Conservation (phyloP, 92 coral and sea anemone genomes). For the Epizoanthus fatuus region DNA sequence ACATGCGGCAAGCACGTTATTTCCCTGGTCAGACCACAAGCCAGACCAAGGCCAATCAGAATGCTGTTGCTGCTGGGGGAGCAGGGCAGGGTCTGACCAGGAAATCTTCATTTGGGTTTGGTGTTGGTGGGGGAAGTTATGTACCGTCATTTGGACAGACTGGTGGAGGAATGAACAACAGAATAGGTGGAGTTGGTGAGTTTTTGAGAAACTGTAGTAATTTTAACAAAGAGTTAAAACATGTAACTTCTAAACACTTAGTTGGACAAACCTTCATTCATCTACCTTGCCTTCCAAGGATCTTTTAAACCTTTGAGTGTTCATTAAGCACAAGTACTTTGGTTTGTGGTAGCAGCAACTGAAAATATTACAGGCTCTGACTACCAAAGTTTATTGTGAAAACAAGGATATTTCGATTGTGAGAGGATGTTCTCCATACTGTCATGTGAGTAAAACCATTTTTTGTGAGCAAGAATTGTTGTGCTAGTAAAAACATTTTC, state of each 20-base stretch:
- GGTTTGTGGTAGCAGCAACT: no score
- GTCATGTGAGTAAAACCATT: no score
- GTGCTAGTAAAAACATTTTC: no score
- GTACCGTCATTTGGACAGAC: conserved; percentile 68
- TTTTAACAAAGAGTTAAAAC: background rate
- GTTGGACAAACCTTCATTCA: background rate
- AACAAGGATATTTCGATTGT: no score
- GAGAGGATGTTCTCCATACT: no score
- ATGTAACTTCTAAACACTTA: background rate
- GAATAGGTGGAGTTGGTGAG: conserved; percentile 60
- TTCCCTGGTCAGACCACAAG: conserved; percentile 90
- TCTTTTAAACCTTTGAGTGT: no score
- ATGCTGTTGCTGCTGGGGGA: conserved; percentile 57
- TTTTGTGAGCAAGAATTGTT: no score
- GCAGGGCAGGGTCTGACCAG: conserved; percentile 61
- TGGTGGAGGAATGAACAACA: conserved; percentile 62
- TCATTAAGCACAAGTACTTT: no score
- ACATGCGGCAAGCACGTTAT: conserved; percentile 95
- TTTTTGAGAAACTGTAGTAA: background rate
- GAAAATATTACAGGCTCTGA: no score
- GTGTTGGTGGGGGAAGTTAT: conserved; percentile 69
- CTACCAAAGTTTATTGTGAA: no score
- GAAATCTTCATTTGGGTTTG: conserved; percentile 80
- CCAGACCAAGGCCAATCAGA: conserved; percentile 59
- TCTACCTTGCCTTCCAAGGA: no score